phyloP scores from a whole-genome alignment of 2,888 invertebrate species.

The Catotricha subobsoleta region DNA sequence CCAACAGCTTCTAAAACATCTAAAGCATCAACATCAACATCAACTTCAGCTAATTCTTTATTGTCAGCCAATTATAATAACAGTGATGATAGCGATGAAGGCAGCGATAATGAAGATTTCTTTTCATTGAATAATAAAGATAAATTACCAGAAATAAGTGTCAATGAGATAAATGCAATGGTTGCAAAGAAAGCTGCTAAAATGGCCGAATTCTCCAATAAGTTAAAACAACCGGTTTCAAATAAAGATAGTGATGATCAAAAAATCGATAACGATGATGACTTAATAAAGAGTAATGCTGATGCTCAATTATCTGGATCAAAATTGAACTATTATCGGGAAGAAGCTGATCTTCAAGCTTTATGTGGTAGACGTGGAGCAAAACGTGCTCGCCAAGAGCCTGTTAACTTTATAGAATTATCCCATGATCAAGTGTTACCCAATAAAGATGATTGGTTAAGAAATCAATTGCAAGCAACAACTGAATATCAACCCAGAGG shows the following conservation, averaged over 20 bases:
- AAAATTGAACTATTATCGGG: slow-evolving; percentile 13
- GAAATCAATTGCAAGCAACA: slow-evolving; percentile 60
- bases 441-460: slow-evolving; percentile 63
- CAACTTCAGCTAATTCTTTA: slow-evolving; percentile 15
- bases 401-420: slow-evolving; percentile 63
- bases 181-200: slow-evolving; percentile 24
- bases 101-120: slow-evolving; percentile 18
- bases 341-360: slow-evolving; percentile 33
- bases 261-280: no score
- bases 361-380: slow-evolving; percentile 47
- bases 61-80: slow-evolving; percentile 26
- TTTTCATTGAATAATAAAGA: slow-evolving; percentile 30
- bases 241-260: slow-evolving; percentile 7
- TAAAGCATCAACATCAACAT: slow-evolving; percentile 11
- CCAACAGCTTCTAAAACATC: slow-evolving; percentile 20
- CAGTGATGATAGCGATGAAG: slow-evolving; percentile 25
- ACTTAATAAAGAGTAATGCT: no score
- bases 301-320: slow-evolving; percentile 10
- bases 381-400: slow-evolving; percentile 38
- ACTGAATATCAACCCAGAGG: slow-evolving; percentile 32
- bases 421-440: slow-evolving; percentile 63
- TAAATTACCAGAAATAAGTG: slow-evolving; percentile 32
- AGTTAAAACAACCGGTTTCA: slow-evolving; percentile 9
- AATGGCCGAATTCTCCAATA: slow-evolving; percentile 20
- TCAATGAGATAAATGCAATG: slow-evolving; percentile 25